A percentile compares a stretch with the other conserved stretches of the same genome.
Evolutionary conservation across 2,888 invertebrate species (phyloP).

Genomic region (Caenorhabditis angaria): DNA sequence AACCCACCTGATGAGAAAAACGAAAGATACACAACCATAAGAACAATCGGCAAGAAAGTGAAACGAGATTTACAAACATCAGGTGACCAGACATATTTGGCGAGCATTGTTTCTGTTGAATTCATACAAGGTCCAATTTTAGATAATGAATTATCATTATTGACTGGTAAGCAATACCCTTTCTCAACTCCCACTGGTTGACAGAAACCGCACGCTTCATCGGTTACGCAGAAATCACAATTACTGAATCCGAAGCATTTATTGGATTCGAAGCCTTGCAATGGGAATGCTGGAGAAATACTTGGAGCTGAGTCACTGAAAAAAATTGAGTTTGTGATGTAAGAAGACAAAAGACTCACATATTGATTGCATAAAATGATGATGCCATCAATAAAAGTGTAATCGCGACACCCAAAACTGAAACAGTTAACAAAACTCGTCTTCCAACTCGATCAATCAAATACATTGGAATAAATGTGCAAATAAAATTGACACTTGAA

Average conservation of each 20-base stretch:
- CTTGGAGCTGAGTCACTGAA: slow-evolving; percentile 11
- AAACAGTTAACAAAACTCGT: slow-evolving; percentile 59
- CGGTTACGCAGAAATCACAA: slow-evolving; percentile 74
- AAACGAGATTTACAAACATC: slow-evolving; percentile 67
- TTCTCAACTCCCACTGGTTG: slow-evolving; percentile 8
- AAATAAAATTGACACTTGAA: slow-evolving; percentile 74
- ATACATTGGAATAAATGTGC: slow-evolving; percentile 74
- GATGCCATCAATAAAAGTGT: slow-evolving; percentile 48
- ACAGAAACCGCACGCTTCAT: slow-evolving; percentile 73
- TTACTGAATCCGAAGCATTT: slow-evolving; percentile 40
- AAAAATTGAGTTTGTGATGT: not conserved
- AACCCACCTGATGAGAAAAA: slow-evolving; percentile 45
- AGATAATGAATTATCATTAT: slow-evolving; percentile 1
- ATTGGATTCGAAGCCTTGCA: not conserved
- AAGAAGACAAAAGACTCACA: not conserved
- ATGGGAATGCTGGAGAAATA: slow-evolving; percentile 7
- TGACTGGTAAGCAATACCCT: slow-evolving; percentile 34
- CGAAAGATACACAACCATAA: slow-evolving; percentile 59
- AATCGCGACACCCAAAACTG: slow-evolving; percentile 35
- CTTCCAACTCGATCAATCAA: slow-evolving; percentile 75
- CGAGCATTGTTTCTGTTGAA: too few species aligned
- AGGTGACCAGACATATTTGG: slow-evolving; percentile 37
- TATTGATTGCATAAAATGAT: slow-evolving; percentile 39
- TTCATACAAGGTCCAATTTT: slow-evolving; percentile 27
- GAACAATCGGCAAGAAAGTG: slow-evolving; percentile 69